Percentiles rank a stretch among this genome's conserved stretches.
Conservation (phyloP, 2,888 invertebrate genomes). For the Eumerus sabulonum region DNA sequence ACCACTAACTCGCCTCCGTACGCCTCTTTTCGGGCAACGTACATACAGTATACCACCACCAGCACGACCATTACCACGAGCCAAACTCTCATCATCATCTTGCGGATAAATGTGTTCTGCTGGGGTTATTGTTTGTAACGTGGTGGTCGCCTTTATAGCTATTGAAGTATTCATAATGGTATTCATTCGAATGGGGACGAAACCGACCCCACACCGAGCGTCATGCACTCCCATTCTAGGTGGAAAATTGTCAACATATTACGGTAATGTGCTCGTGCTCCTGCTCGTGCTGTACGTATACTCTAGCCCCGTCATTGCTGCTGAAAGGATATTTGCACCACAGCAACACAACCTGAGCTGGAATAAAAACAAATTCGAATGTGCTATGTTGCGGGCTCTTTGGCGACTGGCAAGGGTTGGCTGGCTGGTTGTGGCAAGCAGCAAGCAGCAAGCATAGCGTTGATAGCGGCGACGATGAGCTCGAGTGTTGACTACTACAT, state of each 20-base stretch:
- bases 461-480: too few relatives aligned
- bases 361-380: slow-evolving; percentile 56
- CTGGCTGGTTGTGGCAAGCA: too few relatives aligned
- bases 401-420: slow-evolving; percentile 25
- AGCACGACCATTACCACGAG: slow-evolving; percentile 27
- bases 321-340: slow-evolving; percentile 54
- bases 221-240: background rate
- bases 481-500: too few relatives aligned
- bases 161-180: slow-evolving; percentile 69
- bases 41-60: slow-evolving; percentile 40
- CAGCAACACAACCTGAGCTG: slow-evolving; percentile 34
- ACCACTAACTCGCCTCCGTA: slow-evolving; percentile 57
- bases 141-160: slow-evolving; percentile 68
- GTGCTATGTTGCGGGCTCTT: slow-evolving; percentile 55
- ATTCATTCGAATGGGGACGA: slow-evolving; percentile 66
- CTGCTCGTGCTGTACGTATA: slow-evolving; percentile 16
- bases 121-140: slow-evolving; percentile 66
- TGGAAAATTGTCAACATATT: slow-evolving; percentile 68
- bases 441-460: too few relatives aligned
- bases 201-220: background rate
- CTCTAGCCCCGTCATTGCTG: background rate
- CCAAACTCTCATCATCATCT: slow-evolving; percentile 62
- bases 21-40: slow-evolving; percentile 35
- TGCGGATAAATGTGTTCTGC: slow-evolving; percentile 65
- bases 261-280: slow-evolving; percentile 63